Evolutionary conservation across 2,113 vertebrate genomes (phyloP).

Genomic region (Anser brachyrhynchus): DNA sequence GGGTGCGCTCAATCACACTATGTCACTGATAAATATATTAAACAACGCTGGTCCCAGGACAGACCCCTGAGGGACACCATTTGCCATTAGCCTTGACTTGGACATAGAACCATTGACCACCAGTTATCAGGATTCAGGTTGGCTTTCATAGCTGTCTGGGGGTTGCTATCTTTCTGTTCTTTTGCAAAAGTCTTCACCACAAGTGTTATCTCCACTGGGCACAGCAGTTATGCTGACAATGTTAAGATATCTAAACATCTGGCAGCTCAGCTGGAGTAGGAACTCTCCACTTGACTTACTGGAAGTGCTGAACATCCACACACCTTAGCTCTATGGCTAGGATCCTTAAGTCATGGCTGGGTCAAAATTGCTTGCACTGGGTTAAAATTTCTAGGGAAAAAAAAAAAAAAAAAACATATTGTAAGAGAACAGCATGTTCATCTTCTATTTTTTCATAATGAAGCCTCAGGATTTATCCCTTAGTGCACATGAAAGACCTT

Average conservation of each 20-base stretch:
- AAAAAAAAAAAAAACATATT: neutral
- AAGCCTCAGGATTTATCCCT: neutral
- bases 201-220: neutral
- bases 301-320: neutral
- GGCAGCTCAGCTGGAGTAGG: neutral
- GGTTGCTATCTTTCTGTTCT: neutral
- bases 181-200: neutral
- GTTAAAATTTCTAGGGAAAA: neutral
- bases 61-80: too few species aligned
- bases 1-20: too few species aligned
- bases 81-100: too few species aligned
- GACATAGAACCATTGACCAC: too few species aligned
- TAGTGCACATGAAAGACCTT: neutral
- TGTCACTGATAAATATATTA: too few species aligned
- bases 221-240: neutral
- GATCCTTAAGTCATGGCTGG: neutral
- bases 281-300: neutral
- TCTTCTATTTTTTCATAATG: neutral
- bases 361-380: neutral
- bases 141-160: neutral
- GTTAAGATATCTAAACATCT: neutral
- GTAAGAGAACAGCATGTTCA: neutral
- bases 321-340: rapidly evolving
- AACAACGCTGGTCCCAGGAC: too few species aligned
- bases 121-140: neutral